Evolutionary conservation across 2,888 invertebrate genomes (phyloP), one percentile per base, ranked within the genome.

Genomic region (Xiphydria camelus): DNA sequence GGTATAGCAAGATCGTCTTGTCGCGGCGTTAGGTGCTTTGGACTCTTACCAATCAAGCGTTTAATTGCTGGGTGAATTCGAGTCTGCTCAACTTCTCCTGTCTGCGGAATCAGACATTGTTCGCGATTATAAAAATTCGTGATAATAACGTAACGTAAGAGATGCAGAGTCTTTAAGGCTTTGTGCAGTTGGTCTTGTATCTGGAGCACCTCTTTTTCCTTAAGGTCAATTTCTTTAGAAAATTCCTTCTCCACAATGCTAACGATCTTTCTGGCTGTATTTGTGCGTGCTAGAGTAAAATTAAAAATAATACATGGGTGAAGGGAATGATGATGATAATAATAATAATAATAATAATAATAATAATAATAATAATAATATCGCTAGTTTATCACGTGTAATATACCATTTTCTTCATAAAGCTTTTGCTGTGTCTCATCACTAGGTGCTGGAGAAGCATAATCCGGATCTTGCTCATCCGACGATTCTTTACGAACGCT

Each of bases 31-130:
- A 29, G 37, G 7, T 50, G 43, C 38, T 45, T 47, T 0, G 82
- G 78, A 41, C 77, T 73, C 57, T 83, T 82, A 3, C 87, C 87
- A 1, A 90, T 77, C 7, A 89, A 77, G 61, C 87, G 87, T 45
- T 86, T 85, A 0, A 90, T 76, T 0, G 91, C 87, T 0, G 91
- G 91, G 76, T 92, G 92, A 34, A 91, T 80, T 3, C 79, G 72
- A 14, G 72, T 76, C 56, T 81, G 81, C 33, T 76, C 77, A 1
- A 70, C 47, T 15, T 73, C 70, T 31, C 76, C 73, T 1, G 58
- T 57, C 7, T 74, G 71, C 14, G 73, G 67, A 26, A 76, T 65
- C 39, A 76, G 76, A 41, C 81, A 73, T 56, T 80, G 79, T 55
- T 81, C 81, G 44, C 80, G 79, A 46, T 78, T 80, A 52, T 85